Percentiles rank a stretch among this genome's conserved stretches.
phyloP scores from a whole-genome alignment of 1,140 invertebrate genomes.

The Bombus confusus region DNA sequence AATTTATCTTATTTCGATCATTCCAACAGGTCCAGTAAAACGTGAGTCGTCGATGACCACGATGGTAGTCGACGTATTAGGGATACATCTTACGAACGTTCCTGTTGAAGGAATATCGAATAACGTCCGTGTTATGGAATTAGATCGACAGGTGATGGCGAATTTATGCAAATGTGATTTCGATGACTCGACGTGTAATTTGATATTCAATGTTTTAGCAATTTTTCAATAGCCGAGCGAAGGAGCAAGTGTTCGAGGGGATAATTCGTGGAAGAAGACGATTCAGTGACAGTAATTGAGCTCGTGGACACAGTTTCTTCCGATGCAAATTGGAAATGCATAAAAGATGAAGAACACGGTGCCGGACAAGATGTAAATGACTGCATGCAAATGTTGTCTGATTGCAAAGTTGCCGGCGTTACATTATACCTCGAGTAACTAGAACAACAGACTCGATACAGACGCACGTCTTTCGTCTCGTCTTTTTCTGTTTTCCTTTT shows the following conservation, averaged over 20 bases:
- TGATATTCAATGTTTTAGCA: background rate
- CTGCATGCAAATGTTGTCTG: slow-evolving; percentile 48
- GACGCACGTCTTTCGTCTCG: background rate
- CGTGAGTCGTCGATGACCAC: no score
- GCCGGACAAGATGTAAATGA: slow-evolving; percentile 49
- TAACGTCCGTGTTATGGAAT: background rate
- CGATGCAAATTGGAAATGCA: slow-evolving; percentile 51
- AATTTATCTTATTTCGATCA: no score
- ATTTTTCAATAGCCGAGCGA: slow-evolving; percentile 12
- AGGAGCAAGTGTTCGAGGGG: background rate
- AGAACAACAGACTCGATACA: slow-evolving; percentile 9
- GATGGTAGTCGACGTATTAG: no score
- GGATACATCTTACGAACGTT: background rate
- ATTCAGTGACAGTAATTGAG: slow-evolving; percentile 42
- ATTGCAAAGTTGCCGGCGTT: slow-evolving; percentile 32
- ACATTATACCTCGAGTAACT: slow-evolving; percentile 30
- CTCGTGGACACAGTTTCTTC: slow-evolving; percentile 50
- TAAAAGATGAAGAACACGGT: slow-evolving; percentile 53
- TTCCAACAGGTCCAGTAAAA: no score
- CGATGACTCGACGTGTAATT: background rate
- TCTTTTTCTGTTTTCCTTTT: background rate
- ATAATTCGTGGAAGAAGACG: slow-evolving; percentile 24
- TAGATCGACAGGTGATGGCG: background rate
- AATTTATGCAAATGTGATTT: background rate
- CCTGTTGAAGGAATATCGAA: background rate